Evolutionary conservation across 2,113 vertebrate species (phyloP).

Genomic region (Brachyhypopomus occidentalis): DNA sequence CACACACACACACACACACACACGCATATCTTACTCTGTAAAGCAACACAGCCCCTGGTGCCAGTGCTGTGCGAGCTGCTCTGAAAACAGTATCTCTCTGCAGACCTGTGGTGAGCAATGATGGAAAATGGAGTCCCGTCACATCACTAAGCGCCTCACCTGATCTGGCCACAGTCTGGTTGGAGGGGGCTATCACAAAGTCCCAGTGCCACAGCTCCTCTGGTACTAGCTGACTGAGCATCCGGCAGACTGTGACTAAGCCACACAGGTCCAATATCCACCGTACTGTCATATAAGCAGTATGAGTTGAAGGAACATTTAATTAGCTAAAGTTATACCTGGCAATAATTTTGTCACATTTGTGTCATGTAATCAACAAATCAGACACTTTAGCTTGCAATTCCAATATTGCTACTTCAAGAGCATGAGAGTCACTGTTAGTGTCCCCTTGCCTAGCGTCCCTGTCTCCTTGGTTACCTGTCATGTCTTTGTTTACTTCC

Average conservation of each 20-base stretch:
- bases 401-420: no score
- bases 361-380: no score
- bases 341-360: not conserved
- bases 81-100: conserved; percentile 54
- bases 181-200: not conserved
- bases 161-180: conserved; percentile 22
- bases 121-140: conserved; percentile 49
- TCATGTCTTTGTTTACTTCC: no score
- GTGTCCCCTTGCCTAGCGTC: no score
- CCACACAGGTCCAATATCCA: not conserved
- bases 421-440: no score
- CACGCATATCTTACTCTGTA: conserved; percentile 56
- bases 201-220: conserved; percentile 15
- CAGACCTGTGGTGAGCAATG: conserved; percentile 45
- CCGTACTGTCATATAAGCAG: no score
- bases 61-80: conserved; percentile 34
- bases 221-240: conserved; percentile 3
- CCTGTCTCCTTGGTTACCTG: no score
- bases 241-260: not conserved
- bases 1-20: not conserved
- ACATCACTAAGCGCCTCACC: conserved; percentile 45
- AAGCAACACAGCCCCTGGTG: conserved; percentile 45
- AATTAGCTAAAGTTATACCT: not conserved
- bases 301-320: not conserved
- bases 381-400: no score